Base-by-base conservation (phyloP, 2,888 invertebrate genomes). In the Dryococelus australis region DNA sequence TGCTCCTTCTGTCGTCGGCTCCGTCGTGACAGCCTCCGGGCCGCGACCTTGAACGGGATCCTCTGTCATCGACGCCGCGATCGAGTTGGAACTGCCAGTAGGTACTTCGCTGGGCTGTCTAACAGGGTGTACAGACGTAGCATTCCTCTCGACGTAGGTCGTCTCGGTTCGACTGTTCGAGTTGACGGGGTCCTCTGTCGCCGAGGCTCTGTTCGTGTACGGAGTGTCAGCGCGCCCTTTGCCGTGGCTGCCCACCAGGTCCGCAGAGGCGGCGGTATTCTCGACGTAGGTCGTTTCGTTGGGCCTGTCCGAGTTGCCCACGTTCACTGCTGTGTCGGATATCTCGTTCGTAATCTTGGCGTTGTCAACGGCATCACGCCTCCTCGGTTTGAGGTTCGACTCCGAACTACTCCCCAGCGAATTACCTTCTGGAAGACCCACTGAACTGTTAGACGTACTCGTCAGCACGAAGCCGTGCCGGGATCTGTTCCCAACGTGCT, bases 11-110 rank as follows among this genome's bases (percentile, higher is more conserved):
- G 27, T 53, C 3, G 26, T 53, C 10, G 27, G n/a, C n/a, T 86
- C 86, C 26, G 85, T 65, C 16, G 20, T 28, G 85, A 12, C 51
- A 86, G n/a, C 43, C 47, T n/a, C 43, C 47, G n/a, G n/a, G 80
- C 10, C 47, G 81, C 24, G 65, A 24, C 65, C 65, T n/a, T 3
- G 20, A 8, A 3, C 65, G 16, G 65, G n/a, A 20, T n/a, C 16
- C 24, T 65, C 8, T 24, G 65, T 65, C 1, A 1, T 16, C 24
- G 65, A 65, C 12, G 51, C 51, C 12, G 4, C 20, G 8, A 3
- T 51, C 51, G 13, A 51, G 51, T 20, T 2, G 2, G 51, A 20
- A 35, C 35, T 35, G 35, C 35, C 35, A 4, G 35, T 35, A 35
- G 35, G 35, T 35, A 1, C 4, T 35, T 35, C 35, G 35, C 35